A percentile compares a stretch with the other conserved stretches of the same genome.
Conservation (phyloP, 2,797 vertebrate genomes). For the Smutsia temminckii region DNA sequence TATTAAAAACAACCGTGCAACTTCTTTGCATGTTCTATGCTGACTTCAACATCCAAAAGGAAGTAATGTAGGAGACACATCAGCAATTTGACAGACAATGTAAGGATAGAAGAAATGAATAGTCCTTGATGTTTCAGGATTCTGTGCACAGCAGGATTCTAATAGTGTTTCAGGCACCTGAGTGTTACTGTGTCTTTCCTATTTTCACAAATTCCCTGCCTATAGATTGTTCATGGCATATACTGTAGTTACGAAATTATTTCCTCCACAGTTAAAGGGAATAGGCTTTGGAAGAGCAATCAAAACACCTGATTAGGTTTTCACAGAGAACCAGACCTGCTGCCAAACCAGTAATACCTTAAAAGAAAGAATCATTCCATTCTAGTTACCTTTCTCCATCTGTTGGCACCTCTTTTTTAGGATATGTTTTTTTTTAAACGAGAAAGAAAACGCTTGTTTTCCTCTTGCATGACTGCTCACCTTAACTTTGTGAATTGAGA, state of each 20-base stretch:
- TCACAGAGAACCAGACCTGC: not conserved
- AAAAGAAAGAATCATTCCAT: not conserved
- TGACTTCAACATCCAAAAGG: not conserved
- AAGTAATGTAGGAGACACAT: not conserved
- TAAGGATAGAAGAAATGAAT: not conserved
- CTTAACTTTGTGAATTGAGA: not conserved
- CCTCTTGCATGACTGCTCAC: not conserved
- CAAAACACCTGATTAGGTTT: not conserved
- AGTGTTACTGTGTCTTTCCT: accelerated
- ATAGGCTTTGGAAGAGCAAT: not conserved
- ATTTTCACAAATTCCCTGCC: not conserved
- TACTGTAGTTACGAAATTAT: not conserved
- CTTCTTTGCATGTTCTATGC: not conserved
- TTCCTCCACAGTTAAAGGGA: not conserved
- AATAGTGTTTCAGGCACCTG: not conserved
- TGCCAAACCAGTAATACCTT: not conserved
- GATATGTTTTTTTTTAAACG: not conserved
- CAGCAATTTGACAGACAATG: not conserved
- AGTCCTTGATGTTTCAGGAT: not conserved
- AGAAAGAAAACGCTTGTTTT: not conserved
- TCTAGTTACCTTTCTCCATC: not conserved
- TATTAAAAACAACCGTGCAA: not conserved
- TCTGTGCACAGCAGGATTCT: not conserved
- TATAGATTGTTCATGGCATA: accelerated
- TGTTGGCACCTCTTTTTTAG: not conserved